Base-by-base conservation (phyloP, 2,113 vertebrate genomes). In the Pyrgilauda ruficollis region DNA sequence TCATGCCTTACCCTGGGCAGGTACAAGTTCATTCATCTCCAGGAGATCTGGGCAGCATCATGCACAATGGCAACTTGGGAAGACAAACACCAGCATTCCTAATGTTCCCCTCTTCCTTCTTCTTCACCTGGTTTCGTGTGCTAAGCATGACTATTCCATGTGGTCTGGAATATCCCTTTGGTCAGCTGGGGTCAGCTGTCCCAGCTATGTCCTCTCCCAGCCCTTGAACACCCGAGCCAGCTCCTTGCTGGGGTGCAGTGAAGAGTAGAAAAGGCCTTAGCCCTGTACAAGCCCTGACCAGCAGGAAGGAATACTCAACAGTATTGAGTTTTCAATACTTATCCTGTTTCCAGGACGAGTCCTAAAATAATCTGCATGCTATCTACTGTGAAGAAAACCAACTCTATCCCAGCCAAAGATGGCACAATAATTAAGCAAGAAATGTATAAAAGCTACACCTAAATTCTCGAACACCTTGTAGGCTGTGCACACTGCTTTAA, bases 211-310 rank as follows among this genome's bases (percentile, higher is more conserved):
- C 18, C 22, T 62, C 19, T 33, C 19, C 39, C 31, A 43, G 30
- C 18, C 44, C 58, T 19, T 35, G 49, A 22, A 35, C 11, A 39
- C 1, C 43, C 28, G 19, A 41, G 11, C 35, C 31, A 4, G 3
- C 10, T 37, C 1, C 0, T 11, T 64, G 22, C 18, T 43, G 12
- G 15, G 5, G 3, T 44, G 23, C 3, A 13, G 1, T 70, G 33
- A 50, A 4, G 28, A 47, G 23, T 22, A 64, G 31, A 56, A 77
- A 44, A 37, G 15, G 5, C 13, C 10, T 76, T 62, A 56, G 31
- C 13, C 37, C 15, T 50, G 13, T 18, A 8, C 13, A 14, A 70
- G 9, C 13, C 15, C 22, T 58, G 35, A 18, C 28, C 15, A 44
- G 35, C 18, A 37, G 56, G 23, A 43, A 37, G 11, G 10, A 63